Evolutionary conservation across 2,888 invertebrate genomes (phyloP).

Genomic region (Nemapogon koenigi): DNA sequence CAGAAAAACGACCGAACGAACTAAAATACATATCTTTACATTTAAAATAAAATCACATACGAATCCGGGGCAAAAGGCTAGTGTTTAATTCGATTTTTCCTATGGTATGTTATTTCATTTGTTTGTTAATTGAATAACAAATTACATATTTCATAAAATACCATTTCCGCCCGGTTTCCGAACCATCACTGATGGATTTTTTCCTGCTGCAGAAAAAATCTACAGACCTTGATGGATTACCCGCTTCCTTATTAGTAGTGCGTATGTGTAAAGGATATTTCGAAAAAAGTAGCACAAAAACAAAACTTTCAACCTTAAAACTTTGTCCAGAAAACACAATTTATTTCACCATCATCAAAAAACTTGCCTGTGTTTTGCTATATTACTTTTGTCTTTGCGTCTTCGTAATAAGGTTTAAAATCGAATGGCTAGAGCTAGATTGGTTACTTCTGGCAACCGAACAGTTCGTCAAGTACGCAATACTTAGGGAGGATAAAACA

Average conservation of each 20-base stretch:
- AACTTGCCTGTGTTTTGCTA: not conserved
- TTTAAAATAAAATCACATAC: no score
- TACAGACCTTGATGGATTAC: constrained; percentile 8
- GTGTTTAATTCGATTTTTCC: no score
- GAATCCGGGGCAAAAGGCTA: no score
- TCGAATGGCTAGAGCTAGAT: not conserved
- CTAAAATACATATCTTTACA: no score
- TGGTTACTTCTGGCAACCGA: not conserved
- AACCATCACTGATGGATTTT: no score
- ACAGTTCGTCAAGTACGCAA: constrained; percentile 7
- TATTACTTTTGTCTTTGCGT: not conserved
- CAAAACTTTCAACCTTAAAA: constrained; percentile 2
- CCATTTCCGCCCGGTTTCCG: no score
- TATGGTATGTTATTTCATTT: no score
- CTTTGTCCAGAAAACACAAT: constrained; percentile 1
- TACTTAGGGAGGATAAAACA: constrained; percentile 24
- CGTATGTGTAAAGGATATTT: not conserved
- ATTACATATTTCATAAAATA: no score
- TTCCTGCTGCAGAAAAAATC: constrained; percentile 4
- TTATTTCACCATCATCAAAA: constrained; percentile 1
- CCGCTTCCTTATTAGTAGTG: constrained; percentile 7
- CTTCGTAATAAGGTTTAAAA: not conserved
- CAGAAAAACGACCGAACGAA: no score
- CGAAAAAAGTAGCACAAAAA: not conserved
- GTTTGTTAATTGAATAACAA: no score